phyloP scores from a whole-genome alignment of 2,888 invertebrate genomes.

The Alsophila aescularia region DNA sequence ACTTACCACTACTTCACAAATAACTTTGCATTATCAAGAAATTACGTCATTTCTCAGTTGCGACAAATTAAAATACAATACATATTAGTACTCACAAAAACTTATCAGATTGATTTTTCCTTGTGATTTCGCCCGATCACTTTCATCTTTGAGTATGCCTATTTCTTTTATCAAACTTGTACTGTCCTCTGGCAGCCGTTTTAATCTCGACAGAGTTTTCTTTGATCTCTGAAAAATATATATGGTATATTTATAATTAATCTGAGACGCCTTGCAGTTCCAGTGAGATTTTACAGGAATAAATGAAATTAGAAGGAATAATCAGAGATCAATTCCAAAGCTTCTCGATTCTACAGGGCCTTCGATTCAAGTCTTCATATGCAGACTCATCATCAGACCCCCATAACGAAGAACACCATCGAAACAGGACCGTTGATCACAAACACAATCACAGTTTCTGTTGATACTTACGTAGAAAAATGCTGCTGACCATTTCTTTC shows the following conservation, averaged over 20 bases:
- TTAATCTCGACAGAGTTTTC: conserved; percentile 52
- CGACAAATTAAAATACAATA: not conserved
- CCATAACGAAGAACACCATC: too few relatives aligned
- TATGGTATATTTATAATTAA: conserved; percentile 7
- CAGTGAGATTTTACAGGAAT: not conserved
- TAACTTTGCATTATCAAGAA: too few relatives aligned
- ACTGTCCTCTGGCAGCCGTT: conserved; percentile 50
- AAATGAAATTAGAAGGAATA: too few relatives aligned
- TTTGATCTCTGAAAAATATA: conserved; percentile 56
- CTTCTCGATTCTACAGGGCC: too few relatives aligned
- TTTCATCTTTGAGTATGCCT: conserved; percentile 54
- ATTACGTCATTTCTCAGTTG: not conserved
- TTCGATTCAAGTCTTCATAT: too few relatives aligned
- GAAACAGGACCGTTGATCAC: too few relatives aligned
- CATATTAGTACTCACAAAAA: conserved; percentile 54
- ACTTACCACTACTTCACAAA: too few relatives aligned
- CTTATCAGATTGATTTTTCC: conserved; percentile 48
- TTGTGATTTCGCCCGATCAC: conserved; percentile 51
- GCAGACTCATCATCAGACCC: too few relatives aligned
- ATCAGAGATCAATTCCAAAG: too few relatives aligned
- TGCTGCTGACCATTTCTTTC: too few relatives aligned
- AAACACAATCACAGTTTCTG: too few relatives aligned
- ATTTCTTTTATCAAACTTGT: conserved; percentile 50
- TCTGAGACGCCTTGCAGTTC: not conserved
- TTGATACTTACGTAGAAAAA: too few relatives aligned